A percentile compares a stretch with the other conserved stretches of the same genome.
Evolutionary conservation across 2,797 vertebrate species (phyloP).

Genomic region (Pangasius krempfi): DNA sequence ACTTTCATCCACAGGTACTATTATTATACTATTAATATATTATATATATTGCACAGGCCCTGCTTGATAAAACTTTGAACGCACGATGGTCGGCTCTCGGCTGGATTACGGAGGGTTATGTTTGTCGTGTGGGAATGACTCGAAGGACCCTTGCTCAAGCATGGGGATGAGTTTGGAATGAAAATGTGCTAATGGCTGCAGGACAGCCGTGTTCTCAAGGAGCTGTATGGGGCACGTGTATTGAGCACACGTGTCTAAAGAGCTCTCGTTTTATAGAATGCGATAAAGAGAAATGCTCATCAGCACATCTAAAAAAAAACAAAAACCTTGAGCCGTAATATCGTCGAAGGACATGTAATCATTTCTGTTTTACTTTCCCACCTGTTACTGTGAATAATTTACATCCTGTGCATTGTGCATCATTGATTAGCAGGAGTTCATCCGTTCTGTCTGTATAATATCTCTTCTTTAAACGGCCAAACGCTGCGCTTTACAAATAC

Average conservation of each 20-base stretch:
- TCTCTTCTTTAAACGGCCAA: constrained; percentile 66
- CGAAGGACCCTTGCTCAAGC: too few relatives aligned
- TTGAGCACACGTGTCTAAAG: background rate
- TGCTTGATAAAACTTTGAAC: too few relatives aligned
- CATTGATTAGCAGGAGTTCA: constrained; percentile 74
- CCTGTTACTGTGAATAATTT: background rate
- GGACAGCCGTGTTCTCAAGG: background rate
- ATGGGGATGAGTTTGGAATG: too few relatives aligned
- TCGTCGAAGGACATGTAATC: background rate
- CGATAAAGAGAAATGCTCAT: background rate
- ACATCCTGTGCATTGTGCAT: constrained; percentile 43
- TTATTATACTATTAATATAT: too few relatives aligned
- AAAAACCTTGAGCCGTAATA: too few relatives aligned
- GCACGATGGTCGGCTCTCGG: too few relatives aligned
- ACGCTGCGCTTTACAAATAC: constrained; percentile 48
- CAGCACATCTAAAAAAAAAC: background rate
- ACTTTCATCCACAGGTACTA: too few relatives aligned
- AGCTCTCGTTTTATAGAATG: background rate
- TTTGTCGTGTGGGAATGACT: too few relatives aligned
- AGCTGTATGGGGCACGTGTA: too few relatives aligned
- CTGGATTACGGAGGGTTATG: too few relatives aligned
- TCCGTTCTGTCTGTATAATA: constrained; percentile 65
- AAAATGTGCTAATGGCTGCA: too few relatives aligned
- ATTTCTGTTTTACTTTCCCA: background rate
- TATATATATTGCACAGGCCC: too few relatives aligned